A percentile compares a stretch with the other conserved stretches of the same genome.
Conservation (phyloP, 2,113 vertebrate genomes). For the Redunca redunca region DNA sequence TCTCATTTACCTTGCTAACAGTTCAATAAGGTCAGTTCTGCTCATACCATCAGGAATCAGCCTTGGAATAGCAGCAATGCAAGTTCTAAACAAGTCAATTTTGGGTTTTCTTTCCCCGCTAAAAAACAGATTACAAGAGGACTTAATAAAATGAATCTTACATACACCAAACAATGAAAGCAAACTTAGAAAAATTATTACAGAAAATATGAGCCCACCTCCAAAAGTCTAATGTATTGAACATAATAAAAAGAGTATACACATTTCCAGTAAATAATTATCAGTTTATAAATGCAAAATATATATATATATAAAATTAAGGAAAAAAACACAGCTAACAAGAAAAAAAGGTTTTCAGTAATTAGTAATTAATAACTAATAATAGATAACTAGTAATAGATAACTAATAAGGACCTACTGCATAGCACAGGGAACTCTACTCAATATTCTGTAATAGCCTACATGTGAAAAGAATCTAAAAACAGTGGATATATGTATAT, state of each 20-base stretch:
- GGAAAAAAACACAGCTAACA: neutral
- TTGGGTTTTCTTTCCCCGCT: slow-evolving; percentile 99
- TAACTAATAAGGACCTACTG: neutral
- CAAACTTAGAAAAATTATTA: slow-evolving; percentile 1
- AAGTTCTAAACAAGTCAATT: slow-evolving; percentile 98
- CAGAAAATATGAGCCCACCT: neutral
- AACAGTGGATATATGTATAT: neutral
- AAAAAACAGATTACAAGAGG: slow-evolving; percentile 59
- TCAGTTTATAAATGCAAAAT: neutral
- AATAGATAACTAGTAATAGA: neutral
- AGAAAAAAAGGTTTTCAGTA: neutral
- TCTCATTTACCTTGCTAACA: slow-evolving; percentile 93
- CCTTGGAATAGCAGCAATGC: slow-evolving; percentile 97
- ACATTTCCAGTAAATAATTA: neutral
- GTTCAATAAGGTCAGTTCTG: slow-evolving; percentile 97
- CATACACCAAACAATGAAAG: neutral
- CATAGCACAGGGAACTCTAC: neutral
- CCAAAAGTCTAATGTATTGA: neutral
- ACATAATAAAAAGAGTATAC: neutral
- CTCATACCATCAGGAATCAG: slow-evolving; percentile 99
- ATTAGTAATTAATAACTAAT: neutral
- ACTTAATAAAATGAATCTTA: neutral
- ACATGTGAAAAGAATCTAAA: neutral
- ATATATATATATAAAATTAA: neutral
- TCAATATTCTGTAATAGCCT: neutral